Percentiles rank a stretch among this genome's conserved stretches.
Conservation (phyloP, 2,113 vertebrate genomes). For the Nesoenas mayeri region DNA sequence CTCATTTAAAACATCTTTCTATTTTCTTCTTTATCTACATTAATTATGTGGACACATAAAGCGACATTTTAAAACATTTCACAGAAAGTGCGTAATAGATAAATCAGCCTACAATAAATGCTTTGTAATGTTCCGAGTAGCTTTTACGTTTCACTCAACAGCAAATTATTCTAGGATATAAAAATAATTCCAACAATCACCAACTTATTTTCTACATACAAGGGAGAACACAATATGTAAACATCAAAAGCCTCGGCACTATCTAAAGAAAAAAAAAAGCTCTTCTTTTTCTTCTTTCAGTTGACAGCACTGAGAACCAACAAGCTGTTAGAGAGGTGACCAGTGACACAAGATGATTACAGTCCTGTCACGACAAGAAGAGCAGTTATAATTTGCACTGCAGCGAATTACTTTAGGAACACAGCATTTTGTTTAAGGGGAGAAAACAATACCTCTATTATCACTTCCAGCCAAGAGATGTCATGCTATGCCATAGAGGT, state of each 20-base stretch:
- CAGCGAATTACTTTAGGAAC: conserved; percentile 38
- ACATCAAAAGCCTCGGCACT: neutral
- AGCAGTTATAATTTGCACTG: conserved; percentile 69
- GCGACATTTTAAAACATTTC: neutral
- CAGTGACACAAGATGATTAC: conserved; percentile 68
- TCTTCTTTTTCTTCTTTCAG: conserved; percentile 12
- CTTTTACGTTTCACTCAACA: conserved; percentile 32
- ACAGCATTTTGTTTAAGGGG: conserved; percentile 30
- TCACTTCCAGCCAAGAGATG: neutral
- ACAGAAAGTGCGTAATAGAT: conserved; percentile 35
- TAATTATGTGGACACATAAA: neutral
- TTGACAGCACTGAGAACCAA: conserved; percentile 29
- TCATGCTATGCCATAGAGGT: neutral
- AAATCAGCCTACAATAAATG: conserved; percentile 8
- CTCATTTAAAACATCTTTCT: neutral
- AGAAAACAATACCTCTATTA: conserved; percentile 19
- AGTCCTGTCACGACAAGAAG: conserved; percentile 61
- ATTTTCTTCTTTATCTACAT: neutral
- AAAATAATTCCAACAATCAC: conserved; percentile 57
- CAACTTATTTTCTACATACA: conserved; percentile 35
- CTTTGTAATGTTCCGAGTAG: conserved; percentile 43
- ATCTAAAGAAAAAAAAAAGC: neutral
- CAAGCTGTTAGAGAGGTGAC: conserved; percentile 54
- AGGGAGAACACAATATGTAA: neutral
- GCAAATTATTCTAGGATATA: conserved; percentile 49